Conservation (phyloP, 2,888 invertebrate genomes). For the Eupithecia tripunctaria region DNA sequence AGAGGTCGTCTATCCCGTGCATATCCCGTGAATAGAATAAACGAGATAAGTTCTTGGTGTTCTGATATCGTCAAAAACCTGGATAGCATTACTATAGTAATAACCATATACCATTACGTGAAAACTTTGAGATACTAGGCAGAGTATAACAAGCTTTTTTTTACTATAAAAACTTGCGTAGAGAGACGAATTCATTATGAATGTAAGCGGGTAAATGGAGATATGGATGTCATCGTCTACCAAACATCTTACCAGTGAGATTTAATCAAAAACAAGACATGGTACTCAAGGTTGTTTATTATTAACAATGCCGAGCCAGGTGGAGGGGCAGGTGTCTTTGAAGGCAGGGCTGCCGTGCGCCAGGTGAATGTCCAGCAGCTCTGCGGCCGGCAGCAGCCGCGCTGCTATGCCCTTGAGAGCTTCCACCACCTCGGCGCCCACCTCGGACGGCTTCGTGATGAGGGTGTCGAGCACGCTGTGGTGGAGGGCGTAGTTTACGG, state of each 20-base stretch:
- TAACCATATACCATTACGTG: no score
- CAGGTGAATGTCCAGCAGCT: conserved; percentile 71
- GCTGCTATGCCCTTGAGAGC: conserved; percentile 67
- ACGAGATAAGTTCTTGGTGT: no score
- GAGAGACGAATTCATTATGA: no score
- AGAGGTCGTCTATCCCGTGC: no score
- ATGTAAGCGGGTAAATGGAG: no score
- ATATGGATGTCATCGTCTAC: not conserved
- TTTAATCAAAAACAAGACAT: not conserved
- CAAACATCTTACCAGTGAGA: not conserved
- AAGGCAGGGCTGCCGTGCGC: conserved; percentile 73
- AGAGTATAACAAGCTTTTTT: no score
- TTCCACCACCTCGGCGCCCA: conserved; percentile 68
- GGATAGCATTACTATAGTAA: no score
- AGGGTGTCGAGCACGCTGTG: conserved; percentile 60
- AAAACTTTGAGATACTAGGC: no score
- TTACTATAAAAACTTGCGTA: no score
- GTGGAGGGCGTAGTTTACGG: conserved; percentile 69
- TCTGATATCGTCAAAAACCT: no score
- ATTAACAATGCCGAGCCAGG: conserved; percentile 76
- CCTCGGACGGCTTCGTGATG: conserved; percentile 66
- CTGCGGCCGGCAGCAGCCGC: conserved; percentile 66
- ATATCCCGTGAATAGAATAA: no score
- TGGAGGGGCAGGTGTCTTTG: conserved; percentile 69
- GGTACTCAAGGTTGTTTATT: conserved; percentile 61